Conservation (phyloP, 2,113 vertebrate species). For the Polyodon spathula region DNA sequence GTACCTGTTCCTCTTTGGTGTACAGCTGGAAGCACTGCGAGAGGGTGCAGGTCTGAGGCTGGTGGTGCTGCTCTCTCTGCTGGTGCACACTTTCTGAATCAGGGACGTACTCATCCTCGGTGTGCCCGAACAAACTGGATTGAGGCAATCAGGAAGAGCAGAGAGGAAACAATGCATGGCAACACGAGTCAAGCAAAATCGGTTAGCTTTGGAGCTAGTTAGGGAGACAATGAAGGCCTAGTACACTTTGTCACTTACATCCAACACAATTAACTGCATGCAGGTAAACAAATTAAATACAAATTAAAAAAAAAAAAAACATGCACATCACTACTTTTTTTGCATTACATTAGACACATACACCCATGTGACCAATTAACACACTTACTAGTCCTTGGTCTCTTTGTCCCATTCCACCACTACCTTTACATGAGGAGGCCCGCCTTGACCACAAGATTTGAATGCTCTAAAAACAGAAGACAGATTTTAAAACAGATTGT, state of each 20-base stretch:
- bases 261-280: not conserved
- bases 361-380: not conserved
- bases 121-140: conserved; percentile 82
- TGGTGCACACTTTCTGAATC: conserved; percentile 91
- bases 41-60: conserved; percentile 90
- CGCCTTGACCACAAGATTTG: conserved; percentile 90
- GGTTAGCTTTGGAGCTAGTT: not conserved
- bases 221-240: not conserved
- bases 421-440: conserved; percentile 88
- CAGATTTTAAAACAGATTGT: not conserved
- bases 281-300: not conserved
- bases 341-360: no score
- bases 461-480: conserved; percentile 58
- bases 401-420: conserved; percentile 98
- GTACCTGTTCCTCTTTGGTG: conserved; percentile 97
- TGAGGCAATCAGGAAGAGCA: conserved; percentile 4
- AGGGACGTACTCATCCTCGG: conserved; percentile 90
- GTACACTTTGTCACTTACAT: not conserved
- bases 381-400: conserved; percentile 94
- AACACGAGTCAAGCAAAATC: not conserved
- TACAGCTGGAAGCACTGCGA: conserved; percentile 97
- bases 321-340: not conserved
- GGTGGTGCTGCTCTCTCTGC: conserved; percentile 84
- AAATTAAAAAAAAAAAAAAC: not conserved
- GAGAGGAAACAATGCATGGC: conserved; percentile 10